Conservation (phyloP, 2,113 vertebrate genomes). For the Pterophyllum scalare region DNA sequence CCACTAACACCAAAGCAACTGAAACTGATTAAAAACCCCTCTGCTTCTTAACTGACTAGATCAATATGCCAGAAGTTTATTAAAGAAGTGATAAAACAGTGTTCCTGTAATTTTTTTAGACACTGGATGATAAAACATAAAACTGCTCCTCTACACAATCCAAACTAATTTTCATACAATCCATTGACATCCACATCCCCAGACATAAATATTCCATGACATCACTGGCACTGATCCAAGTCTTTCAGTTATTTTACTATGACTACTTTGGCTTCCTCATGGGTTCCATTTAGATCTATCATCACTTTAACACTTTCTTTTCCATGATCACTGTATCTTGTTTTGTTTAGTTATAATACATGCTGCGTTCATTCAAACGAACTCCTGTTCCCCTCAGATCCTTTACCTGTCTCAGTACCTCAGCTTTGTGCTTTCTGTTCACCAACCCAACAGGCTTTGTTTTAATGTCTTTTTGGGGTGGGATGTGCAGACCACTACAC, state of each 20-base stretch:
- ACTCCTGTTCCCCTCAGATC: background rate
- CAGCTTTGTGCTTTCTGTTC: background rate
- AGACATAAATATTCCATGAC: slow-evolving; percentile 8
- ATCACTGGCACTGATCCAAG: background rate
- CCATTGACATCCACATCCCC: background rate
- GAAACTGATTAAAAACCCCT: too few relatives aligned
- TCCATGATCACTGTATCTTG: background rate
- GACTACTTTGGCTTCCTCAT: background rate
- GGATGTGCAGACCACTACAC: background rate
- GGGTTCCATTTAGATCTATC: background rate
- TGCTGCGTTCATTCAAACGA: background rate
- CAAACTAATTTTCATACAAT: background rate
- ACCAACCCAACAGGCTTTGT: background rate
- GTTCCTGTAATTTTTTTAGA: too few relatives aligned
- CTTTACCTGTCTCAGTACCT: background rate
- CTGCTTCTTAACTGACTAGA: too few relatives aligned
- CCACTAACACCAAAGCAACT: too few relatives aligned
- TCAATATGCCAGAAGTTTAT: too few relatives aligned
- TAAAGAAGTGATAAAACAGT: too few relatives aligned
- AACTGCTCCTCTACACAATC: background rate
- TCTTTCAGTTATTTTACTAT: background rate
- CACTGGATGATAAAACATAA: too few relatives aligned
- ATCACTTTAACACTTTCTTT: background rate
- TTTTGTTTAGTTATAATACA: background rate
- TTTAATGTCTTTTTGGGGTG: background rate